Base-by-base conservation (phyloP, 2,888 invertebrate genomes). In the Papilio elwesi region DNA sequence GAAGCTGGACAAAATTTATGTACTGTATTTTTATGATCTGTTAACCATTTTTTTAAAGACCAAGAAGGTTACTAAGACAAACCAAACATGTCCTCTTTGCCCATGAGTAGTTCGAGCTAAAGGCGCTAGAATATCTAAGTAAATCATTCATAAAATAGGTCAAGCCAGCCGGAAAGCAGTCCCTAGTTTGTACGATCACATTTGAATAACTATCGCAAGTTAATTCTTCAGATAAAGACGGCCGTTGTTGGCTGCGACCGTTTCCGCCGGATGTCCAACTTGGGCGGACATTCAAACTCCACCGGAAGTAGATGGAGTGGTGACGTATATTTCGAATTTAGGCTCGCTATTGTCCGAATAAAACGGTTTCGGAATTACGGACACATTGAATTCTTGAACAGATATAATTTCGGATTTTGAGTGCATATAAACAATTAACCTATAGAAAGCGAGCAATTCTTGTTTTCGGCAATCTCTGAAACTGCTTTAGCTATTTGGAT, bases 321-420 rank as follows among this genome's bases (percentile, higher is more conserved):
- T 90, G 90, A 93, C 93, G 93, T 92, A 93, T 90, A 93, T 93
- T 93, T 93, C 85, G 87, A 92, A 93, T 92, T 93, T 92, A 81
- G 88, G 90, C 88, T 84, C 78, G 78, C 82, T 78, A 87, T 91
- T 90, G 90, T 88, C 76, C 72, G 66, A 74, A 64, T 76, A 76
- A 73, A 75, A 74, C 73, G 71, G 64, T 78, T 71, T 16, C 47
- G 6, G 68, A 57, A 72, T 72, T 70, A 69, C 51, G 52, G 47
- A 73, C 59, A 69, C 69, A 70, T 68, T 52, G 63, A 68, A 72
- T 68, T 68, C 70, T 70, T 73, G 65, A 74, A 73, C 65, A 68
- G 70, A 38, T 66, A 52, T 63, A 59, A 43, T 62, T 55, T 69
- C 12, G 48, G 43, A 52, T 38, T 36, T 36, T 59, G 49, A 10